Evolutionary conservation across 2,797 vertebrate species (phyloP).

Genomic region (Heterohyrax brucei): DNA sequence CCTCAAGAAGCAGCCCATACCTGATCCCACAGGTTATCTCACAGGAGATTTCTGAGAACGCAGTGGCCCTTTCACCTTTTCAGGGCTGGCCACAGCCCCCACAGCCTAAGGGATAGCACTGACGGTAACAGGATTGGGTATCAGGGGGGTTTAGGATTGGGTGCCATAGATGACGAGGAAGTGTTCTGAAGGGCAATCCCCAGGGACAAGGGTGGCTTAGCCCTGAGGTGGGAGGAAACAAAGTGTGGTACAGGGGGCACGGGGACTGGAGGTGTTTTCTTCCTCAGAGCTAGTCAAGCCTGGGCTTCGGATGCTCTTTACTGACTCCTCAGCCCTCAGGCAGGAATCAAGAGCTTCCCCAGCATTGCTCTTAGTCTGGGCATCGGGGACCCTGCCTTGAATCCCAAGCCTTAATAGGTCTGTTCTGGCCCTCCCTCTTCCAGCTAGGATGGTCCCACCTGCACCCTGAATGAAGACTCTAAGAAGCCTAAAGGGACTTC

Average conservation of each 20-base stretch:
- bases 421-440: neutral
- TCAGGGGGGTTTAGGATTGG: conserved; percentile 5
- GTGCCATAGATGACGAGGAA: conserved; percentile 70
- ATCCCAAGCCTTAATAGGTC: neutral
- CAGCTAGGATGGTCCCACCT: neutral
- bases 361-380: neutral
- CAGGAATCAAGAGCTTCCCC: neutral
- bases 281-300: neutral
- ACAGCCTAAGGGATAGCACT: neutral
- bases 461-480: neutral
- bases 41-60: conserved; percentile 52
- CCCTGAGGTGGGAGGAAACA: neutral
- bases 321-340: neutral
- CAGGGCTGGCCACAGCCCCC: conserved; percentile 18
- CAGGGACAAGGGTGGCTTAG: neutral
- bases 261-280: neutral
- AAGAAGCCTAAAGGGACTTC: neutral
- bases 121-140: conserved; percentile 13
- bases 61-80: neutral
- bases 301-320: neutral
- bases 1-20: neutral
- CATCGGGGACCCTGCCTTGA: neutral
- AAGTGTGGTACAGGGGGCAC: neutral
- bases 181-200: conserved; percentile 30
- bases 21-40: conserved; percentile 63